Conservation (phyloP, 2,113 vertebrate species). For the Corvus cornix region DNA sequence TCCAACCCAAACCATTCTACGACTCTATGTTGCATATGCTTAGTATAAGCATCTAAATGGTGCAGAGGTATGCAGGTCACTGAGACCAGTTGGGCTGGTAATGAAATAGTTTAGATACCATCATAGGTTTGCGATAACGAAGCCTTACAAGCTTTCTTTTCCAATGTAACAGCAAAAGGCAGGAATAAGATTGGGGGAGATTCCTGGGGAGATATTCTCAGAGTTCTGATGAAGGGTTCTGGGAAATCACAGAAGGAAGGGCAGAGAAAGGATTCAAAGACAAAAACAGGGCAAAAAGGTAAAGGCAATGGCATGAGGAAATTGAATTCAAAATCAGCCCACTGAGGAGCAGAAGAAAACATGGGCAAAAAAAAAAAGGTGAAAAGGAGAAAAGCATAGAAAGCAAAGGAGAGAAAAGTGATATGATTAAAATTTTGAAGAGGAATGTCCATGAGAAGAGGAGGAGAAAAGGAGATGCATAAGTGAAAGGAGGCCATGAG, state of each 20-base stretch:
- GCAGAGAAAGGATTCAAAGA: not conserved
- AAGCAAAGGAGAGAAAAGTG: not conserved
- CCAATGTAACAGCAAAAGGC: not conserved
- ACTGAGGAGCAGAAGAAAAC: not conserved
- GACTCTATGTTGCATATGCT: not conserved
- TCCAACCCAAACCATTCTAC: not conserved
- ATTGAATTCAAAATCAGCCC: not conserved
- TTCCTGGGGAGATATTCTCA: not conserved
- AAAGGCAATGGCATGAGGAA: not conserved
- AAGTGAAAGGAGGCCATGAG: not conserved
- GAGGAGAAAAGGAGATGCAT: not conserved
- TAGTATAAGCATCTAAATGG: not conserved
- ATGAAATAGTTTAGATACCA: not conserved
- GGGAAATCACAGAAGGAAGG: not conserved
- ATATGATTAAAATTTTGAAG: not conserved
- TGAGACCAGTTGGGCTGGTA: not conserved
- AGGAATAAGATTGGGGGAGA: not conserved
- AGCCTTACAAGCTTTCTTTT: not conserved
- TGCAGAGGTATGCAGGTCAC: not conserved
- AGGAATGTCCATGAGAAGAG: not conserved
- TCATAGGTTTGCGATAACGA: not conserved
- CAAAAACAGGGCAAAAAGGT: not conserved
- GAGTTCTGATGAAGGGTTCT: not conserved
- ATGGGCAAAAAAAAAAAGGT: not conserved
- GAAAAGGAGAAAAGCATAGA: not conserved